A percentile compares a stretch with the other conserved stretches of the same genome.
Conservation (phyloP, 2,113 vertebrate species). For the Gobiocypris rarus region DNA sequence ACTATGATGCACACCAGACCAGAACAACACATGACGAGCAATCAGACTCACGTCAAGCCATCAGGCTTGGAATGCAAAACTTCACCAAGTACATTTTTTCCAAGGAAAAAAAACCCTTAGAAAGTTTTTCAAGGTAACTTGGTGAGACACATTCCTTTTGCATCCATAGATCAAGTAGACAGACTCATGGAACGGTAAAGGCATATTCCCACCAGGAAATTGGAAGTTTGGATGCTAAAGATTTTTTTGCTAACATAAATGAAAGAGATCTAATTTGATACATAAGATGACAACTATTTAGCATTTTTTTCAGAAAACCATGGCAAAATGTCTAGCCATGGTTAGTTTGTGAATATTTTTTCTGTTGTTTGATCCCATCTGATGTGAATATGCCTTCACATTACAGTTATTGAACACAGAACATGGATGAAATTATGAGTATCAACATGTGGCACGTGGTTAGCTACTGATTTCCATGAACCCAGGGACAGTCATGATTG, state of each 20-base stretch:
- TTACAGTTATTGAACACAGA: conserved; percentile 14
- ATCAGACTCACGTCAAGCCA: background rate
- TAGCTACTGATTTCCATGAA: background rate
- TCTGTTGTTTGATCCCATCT: background rate
- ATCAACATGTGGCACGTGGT: background rate
- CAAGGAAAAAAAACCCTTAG: background rate
- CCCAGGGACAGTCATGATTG: background rate
- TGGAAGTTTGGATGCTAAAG: background rate
- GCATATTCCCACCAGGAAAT: background rate
- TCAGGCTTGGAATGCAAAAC: background rate
- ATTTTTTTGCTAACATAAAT: background rate
- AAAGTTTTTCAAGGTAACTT: background rate
- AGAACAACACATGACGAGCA: background rate
- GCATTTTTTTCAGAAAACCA: background rate
- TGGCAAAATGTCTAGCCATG: too few relatives aligned
- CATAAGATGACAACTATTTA: background rate
- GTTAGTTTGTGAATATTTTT: background rate
- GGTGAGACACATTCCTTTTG: background rate
- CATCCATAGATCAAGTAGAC: background rate
- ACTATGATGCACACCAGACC: background rate
- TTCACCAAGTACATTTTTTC: background rate
- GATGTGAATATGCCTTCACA: background rate
- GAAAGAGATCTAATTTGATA: background rate
- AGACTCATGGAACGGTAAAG: background rate
- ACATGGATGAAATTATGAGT: background rate